phyloP scores from a whole-genome alignment of 1,140 invertebrate genomes.

The Brachionus sp. region DNA sequence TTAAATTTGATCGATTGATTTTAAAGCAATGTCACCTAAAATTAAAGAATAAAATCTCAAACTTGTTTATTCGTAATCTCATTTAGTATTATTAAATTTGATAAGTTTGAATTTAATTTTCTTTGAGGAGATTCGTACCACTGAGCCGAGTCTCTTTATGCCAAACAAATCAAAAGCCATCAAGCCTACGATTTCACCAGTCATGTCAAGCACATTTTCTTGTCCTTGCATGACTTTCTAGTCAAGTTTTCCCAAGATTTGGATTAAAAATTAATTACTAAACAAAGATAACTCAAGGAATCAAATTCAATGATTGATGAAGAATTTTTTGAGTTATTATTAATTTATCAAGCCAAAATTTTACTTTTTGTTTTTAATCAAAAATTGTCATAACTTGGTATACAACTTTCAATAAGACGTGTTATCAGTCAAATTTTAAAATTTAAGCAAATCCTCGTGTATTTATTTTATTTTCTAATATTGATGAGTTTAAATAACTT shows the following conservation, averaged over 20 bases:
- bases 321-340: constrained; percentile 1
- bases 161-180: not conserved
- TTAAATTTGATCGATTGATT: not conserved
- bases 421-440: not conserved
- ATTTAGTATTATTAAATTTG: not conserved
- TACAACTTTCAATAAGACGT: not conserved
- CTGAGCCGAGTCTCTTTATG: not conserved
- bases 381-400: constrained; percentile 15
- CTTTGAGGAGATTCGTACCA: not conserved
- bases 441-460: not conserved
- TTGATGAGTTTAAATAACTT: not conserved
- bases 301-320: constrained; percentile 27
- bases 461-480: not conserved
- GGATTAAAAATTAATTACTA: constrained; percentile 32
- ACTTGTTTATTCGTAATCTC: not conserved
- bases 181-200: not conserved
- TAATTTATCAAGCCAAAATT: not conserved
- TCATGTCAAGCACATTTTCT: not conserved
- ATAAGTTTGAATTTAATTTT: not conserved
- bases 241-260: not conserved
- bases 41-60: not conserved
- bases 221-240: not conserved
- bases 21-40: not conserved
- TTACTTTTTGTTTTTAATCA: constrained; percentile 13
- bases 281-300: constrained; percentile 3